phyloP scores from a whole-genome alignment of 2,113 vertebrate species.

The Sinocyclocheilus anophthalmus region DNA sequence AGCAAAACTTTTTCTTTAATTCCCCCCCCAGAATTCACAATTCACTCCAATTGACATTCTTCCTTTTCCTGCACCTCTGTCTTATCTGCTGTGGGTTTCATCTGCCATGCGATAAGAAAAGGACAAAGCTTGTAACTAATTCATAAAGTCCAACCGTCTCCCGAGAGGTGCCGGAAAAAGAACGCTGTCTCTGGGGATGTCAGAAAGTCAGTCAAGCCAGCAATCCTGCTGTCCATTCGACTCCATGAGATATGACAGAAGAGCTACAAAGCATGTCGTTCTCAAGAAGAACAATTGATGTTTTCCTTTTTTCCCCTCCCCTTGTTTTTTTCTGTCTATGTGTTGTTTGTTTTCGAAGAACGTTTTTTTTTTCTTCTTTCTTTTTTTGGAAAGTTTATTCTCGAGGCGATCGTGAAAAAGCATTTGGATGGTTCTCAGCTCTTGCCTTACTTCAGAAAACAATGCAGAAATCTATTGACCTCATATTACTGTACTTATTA shows the following conservation, averaged over 20 bases:
- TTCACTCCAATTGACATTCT: conserved; percentile 48
- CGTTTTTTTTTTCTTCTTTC: conserved; percentile 49
- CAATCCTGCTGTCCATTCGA: conserved; percentile 76
- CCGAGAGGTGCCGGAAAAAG: conserved; percentile 72
- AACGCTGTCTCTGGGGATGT: conserved; percentile 77
- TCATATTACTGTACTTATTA: neutral
- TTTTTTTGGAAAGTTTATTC: conserved; percentile 68
- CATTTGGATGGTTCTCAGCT: conserved; percentile 38
- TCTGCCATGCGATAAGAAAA: conserved; percentile 70
- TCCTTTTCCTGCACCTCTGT: conserved; percentile 47
- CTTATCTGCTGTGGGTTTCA: conserved; percentile 73
- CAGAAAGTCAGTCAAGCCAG: conserved; percentile 76
- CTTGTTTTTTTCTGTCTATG: conserved; percentile 59
- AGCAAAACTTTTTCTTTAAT: conserved; percentile 63
- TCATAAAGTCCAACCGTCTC: conserved; percentile 77
- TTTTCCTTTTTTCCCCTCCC: conserved; percentile 62
- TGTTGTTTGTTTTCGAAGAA: conserved; percentile 73
- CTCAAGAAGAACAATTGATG: conserved; percentile 80
- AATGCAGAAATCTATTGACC: conserved; percentile 16
- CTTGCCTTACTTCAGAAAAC: neutral
- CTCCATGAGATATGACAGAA: conserved; percentile 80
- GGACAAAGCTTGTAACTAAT: conserved; percentile 80
- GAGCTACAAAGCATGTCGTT: conserved; percentile 81
- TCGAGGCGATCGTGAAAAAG: conserved; percentile 63
- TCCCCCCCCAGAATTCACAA: conserved; percentile 49